phyloP scores from a whole-genome alignment of 2,797 vertebrate genomes.

The Amniataba percoides region DNA sequence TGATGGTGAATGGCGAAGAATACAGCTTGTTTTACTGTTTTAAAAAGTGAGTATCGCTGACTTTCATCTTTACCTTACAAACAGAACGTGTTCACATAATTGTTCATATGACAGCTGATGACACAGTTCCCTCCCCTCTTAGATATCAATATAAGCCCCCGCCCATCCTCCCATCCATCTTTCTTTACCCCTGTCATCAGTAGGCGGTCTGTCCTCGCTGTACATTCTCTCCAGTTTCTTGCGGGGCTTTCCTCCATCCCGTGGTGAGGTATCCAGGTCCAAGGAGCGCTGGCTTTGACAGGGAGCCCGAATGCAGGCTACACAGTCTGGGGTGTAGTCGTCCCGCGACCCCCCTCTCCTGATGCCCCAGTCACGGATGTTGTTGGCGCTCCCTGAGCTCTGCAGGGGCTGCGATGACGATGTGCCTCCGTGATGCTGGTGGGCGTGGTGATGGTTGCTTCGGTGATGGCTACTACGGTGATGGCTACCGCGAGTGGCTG shows the following conservation, averaged over 20 bases:
- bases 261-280: conserved; percentile 88
- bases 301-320: conserved; percentile 78
- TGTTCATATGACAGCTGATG: not conserved
- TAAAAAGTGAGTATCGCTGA: not conserved
- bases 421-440: conserved; percentile 68
- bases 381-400: conserved; percentile 85
- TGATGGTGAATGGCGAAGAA: not conserved
- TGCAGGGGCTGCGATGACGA: conserved; percentile 84
- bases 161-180: not conserved
- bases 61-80: not conserved
- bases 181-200: conserved; percentile 79
- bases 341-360: conserved; percentile 89
- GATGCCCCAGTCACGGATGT: conserved; percentile 86
- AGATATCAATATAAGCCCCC: not conserved
- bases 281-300: conserved; percentile 89
- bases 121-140: not conserved
- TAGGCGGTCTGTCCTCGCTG: conserved; percentile 90
- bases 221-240: conserved; percentile 97
- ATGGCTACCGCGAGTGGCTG: conserved; percentile 56
- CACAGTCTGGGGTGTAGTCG: conserved; percentile 88
- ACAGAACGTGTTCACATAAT: not conserved
- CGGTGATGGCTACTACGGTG: conserved; percentile 73
- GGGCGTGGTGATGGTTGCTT: conserved; percentile 74
- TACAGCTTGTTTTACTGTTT: not conserved
- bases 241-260: conserved; percentile 75